Base-by-base conservation (phyloP, 2,113 vertebrate species). In the Forbesichthys agassizii region DNA sequence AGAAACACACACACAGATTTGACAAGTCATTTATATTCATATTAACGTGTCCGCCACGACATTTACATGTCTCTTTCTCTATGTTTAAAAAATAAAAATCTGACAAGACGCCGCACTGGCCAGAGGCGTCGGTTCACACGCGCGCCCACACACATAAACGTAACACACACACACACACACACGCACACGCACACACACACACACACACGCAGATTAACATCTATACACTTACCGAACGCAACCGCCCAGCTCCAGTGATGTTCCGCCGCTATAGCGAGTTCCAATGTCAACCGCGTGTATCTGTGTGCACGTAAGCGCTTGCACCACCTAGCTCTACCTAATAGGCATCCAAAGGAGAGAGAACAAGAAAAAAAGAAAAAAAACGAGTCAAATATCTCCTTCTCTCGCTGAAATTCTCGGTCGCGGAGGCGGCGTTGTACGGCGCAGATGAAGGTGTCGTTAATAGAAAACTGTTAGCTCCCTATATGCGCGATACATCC, bases 221-320 rank as follows among this genome's bases (percentile, higher is more conserved):
- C 71, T 60, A 76, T 75, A 82, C 65, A 89, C 84, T 88, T 83
- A 90, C 88, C 59, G 76, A 73, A 77, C 72, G 56, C 69, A 76
- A 64, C 71, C 71, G 70, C 73, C 57, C 58, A 75, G 78, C 79
- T 79, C 77, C 73, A 58, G 33, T 9, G 59, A 42, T 6, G 54
- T 55, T 49, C 49, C 63, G 47, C 62, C 27, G 36, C 12, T 61
- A 42, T 13, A 61, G 60, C 12, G n/a, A 85, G 83, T 87, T 81
- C 79, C 82, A 78, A 61, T 55, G 82, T 63, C 78, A 61, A 76
- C 79, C 84, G 58, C 65, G 56, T 33, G 9, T 53, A 42, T 42
- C 36, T 42, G 36, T 42, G 36, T 42, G 36, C 36, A 8, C 36
- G 36, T 8, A 42, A 5, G 36, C 36, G 36, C 36, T 5, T 42